phyloP scores from a whole-genome alignment of 1,140 invertebrate species.

The Penaeus vannamei region DNA sequence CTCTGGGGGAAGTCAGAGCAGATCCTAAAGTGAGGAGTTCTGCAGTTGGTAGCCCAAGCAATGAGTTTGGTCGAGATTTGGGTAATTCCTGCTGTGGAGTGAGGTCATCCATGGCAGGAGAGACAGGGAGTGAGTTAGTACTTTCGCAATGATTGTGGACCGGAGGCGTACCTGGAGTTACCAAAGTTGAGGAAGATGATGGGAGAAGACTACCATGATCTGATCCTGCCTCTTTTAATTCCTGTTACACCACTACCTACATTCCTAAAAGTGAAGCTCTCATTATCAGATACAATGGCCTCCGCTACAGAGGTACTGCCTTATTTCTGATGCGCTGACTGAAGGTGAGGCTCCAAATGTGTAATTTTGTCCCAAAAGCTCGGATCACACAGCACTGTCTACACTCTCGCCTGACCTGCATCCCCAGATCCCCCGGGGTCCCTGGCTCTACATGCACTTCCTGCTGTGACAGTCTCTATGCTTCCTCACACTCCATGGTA shows the following conservation, averaged over 20 bases:
- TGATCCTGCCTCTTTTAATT: constrained; percentile 27
- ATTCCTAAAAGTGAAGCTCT: constrained; percentile 70
- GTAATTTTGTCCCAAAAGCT: constrained; percentile 67
- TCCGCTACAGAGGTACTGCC: constrained; percentile 69
- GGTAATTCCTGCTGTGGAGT: constrained; percentile 49
- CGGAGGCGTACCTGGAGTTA: constrained; percentile 45
- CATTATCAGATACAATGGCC: constrained; percentile 71
- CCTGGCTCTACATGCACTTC: constrained; percentile 53
- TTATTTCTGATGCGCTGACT: constrained; percentile 67
- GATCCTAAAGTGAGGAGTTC: constrained; percentile 55
- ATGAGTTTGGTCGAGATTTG: constrained; percentile 58
- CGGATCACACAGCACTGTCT: constrained; percentile 66
- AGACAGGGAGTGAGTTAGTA: constrained; percentile 9
- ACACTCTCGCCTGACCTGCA: constrained; percentile 58
- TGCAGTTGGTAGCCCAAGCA: constrained; percentile 57
- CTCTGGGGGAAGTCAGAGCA: constrained; percentile 64
- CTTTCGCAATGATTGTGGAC: constrained; percentile 46
- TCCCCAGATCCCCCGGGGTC: constrained; percentile 51
- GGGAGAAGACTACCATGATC: constrained; percentile 34
- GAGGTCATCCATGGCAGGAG: constrained; percentile 47
- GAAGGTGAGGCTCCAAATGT: constrained; percentile 63
- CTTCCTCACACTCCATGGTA: constrained; percentile 32
- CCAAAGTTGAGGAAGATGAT: constrained; percentile 20
- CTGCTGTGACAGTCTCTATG: constrained; percentile 53
- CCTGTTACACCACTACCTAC: constrained; percentile 58